Percentiles rank a stretch among this genome's conserved stretches.
Evolutionary conservation across 2,113 vertebrate species (phyloP).

Genomic region (Labeo catla): DNA sequence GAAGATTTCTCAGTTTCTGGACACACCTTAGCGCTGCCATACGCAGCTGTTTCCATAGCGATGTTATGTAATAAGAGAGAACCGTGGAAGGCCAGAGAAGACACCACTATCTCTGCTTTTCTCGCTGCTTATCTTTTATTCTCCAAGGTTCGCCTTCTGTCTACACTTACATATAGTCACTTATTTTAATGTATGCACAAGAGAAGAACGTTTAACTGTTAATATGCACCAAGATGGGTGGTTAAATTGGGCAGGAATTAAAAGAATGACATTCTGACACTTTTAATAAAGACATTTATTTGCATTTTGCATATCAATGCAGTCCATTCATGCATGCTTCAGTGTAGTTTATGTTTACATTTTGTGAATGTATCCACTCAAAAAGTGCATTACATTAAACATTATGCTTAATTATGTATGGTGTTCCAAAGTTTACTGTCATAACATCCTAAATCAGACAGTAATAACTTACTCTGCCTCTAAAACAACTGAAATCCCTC

Average conservation of each 20-base stretch:
- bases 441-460: too few relatives aligned
- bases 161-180: neutral
- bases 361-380: neutral
- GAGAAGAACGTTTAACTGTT: neutral
- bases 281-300: neutral
- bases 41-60: slow-evolving; percentile 48
- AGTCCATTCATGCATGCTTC: neutral
- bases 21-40: slow-evolving; percentile 35
- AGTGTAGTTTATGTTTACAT: neutral
- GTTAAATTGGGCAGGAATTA: neutral
- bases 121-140: neutral
- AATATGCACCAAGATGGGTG: neutral
- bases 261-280: neutral
- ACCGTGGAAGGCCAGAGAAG: slow-evolving; percentile 30
- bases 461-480: too few relatives aligned
- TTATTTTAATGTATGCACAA: neutral
- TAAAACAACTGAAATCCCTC: too few relatives aligned
- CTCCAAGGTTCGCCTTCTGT: neutral
- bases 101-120: neutral
- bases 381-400: neutral
- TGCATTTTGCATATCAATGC: neutral
- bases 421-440: neutral
- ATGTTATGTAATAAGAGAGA: slow-evolving; percentile 48
- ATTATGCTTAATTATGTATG: neutral
- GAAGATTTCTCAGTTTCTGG: slow-evolving; percentile 35